Evolutionary conservation across 1,140 invertebrate species (phyloP), one percentile per base, ranked within the genome.

Genomic region (Chionoecetes opilio): DNA sequence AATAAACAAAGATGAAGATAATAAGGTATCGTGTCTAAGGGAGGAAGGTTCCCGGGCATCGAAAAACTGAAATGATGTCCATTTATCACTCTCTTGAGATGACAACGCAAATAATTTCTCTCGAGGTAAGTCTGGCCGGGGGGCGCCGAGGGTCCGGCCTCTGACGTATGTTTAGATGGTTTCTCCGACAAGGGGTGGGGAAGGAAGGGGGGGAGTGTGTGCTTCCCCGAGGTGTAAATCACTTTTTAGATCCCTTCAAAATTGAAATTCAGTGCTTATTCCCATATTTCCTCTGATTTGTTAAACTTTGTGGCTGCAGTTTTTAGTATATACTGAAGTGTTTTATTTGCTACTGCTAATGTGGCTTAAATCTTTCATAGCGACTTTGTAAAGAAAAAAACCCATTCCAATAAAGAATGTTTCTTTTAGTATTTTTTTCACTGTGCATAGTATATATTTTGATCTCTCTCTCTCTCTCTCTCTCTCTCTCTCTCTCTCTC

Each of bases 71-170:
- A 75, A 75, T 75, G 26, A 75, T 75, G 63, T 75, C 63, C 63
- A 75, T 75, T 75, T 75, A 75, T 75, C 63, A 75, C 21, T 75
- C 63, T 26, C 21, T 75, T 26, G 63, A 75, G 63, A 75, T 75
- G 63, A 75, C 63, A 75, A 75, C 63, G 63, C 63, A 75, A 75
- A 75, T 75, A 75, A 75, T n/a, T 75, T 75, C 63, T 75, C 63
- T 26, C 9, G 63, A 75, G 63, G 63, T 75, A 75, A 26, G 63
- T 75, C 63, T 75, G 63, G 63, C 63, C 63, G 63, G 63, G 63
- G 63, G 63, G 63, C 63, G 63, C 46, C 5, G 63, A 75, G 63
- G 63, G 63, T 75, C 63, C 63, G 6, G 63, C 21, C 63, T 75
- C 63, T 75, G 63, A 75, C 63, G 63, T n/a, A 75, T 75, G 63